Evolutionary conservation across 2,888 invertebrate genomes (phyloP), one percentile per base, ranked within the genome.

Genomic region (Lasioglossum oenotherae): DNA sequence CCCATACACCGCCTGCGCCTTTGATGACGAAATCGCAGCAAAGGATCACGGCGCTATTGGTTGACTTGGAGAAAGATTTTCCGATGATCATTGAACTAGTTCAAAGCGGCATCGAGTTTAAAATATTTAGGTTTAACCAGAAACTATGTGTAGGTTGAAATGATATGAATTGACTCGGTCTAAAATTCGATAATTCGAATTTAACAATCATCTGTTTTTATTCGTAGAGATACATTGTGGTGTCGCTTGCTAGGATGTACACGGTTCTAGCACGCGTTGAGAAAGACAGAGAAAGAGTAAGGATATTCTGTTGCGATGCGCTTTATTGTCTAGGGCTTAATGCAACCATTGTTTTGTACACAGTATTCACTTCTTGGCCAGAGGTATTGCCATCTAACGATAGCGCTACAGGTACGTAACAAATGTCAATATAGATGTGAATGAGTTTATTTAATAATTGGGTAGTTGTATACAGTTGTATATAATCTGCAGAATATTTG

Each of bases 1-100:
- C 93, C 76, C 91, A 94, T 83, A 94, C 95, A 53, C 95, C 95
- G 16, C 95, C 95, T 44, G 96, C 96, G n/a, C 96, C 96, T 8
- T 85, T 95, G 49, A 94, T 96, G 95, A 95, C 95, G 5, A 92
- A 89, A 85, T 92, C 94, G 2, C 95, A 96, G 76, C 95, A 95
- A 87, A 94, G 94, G 84, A 91, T 96, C 60, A 89, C 95, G 38
- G 93, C 95, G 8, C 92, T 96, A 77, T 92, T 96, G 82, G 80
- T 91, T 16, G 91, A 93, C 82, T 89, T 96, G 31, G 94, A 95
- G 73, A 88, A 91, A 46, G 90, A 84, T 49, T 91, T 86, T 78
- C 90, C 93, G n/a, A 87, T 84, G 8, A 87, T 94, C 44, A 88
- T 91, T 57, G 75, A 91, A 27, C 81, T 91, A 0, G 87, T 93